Percentiles rank a stretch among this genome's conserved stretches.
Conservation (phyloP, 2,113 vertebrate species). For the Rhabdornis inornatus region DNA sequence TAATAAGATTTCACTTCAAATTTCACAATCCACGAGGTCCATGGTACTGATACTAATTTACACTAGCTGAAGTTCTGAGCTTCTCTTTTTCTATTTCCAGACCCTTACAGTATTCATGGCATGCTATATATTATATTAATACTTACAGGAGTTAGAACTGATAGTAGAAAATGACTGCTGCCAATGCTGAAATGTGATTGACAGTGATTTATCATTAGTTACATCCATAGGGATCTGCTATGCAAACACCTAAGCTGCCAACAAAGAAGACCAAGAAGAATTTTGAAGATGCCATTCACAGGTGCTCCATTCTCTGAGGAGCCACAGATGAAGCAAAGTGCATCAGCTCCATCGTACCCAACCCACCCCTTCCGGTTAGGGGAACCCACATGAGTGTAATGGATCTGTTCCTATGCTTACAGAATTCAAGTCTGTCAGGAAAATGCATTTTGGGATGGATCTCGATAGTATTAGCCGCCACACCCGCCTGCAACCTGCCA, state of each 20-base stretch:
- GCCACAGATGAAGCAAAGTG: background rate
- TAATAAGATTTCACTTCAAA: background rate
- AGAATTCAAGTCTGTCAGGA: background rate
- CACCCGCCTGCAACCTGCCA: background rate
- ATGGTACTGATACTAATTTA: background rate
- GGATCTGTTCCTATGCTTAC: background rate
- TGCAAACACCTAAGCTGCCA: background rate
- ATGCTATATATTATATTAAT: background rate
- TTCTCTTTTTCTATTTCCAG: background rate
- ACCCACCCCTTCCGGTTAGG: background rate
- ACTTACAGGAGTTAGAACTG: background rate
- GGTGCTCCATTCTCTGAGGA: background rate
- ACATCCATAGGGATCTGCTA: background rate
- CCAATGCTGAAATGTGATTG: background rate
- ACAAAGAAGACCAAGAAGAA: background rate
- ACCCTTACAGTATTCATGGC: background rate
- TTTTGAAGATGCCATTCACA: background rate
- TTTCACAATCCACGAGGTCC: background rate
- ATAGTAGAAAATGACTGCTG: background rate
- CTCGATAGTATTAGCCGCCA: background rate
- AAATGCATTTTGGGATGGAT: background rate
- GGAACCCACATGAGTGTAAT: background rate
- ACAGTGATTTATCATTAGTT: background rate
- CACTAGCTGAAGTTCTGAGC: background rate
- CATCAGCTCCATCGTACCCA: background rate